A percentile compares a stretch with the other conserved stretches of the same genome.
These are phyloP conservation scores for Laticauda colubrina DNA, from an alignment of 2,113 vertebrate genomes.

Conservation along the genomic window DNA sequence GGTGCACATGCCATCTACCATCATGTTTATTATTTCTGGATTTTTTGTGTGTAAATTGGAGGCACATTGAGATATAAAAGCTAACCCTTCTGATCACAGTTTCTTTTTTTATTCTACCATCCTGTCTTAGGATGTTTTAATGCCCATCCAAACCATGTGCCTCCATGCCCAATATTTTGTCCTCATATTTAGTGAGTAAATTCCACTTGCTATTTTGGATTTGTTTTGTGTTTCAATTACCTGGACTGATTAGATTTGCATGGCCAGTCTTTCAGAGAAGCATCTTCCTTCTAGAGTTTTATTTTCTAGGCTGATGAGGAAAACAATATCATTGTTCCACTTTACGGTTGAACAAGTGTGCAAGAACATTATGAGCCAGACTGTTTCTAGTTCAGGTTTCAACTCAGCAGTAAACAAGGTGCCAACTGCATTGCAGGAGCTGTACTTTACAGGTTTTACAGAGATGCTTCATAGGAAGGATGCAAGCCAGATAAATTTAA, in stretches of 20 bases:
- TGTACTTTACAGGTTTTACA: background rate
- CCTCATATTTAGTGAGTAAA: background rate
- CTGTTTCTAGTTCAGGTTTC: background rate
- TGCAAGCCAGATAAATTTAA: background rate
- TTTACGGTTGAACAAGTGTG: background rate
- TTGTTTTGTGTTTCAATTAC: background rate
- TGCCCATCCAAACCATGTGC: background rate
- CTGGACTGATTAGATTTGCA: background rate
- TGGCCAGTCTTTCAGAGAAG: background rate
- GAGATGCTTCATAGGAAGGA: background rate
- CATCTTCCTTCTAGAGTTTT: background rate
- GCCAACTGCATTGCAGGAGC: background rate
- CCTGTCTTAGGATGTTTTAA: background rate
- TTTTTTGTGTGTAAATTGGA: background rate
- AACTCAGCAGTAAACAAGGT: background rate
- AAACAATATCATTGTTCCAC: background rate
- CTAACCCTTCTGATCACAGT: background rate
- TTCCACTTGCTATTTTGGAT: background rate
- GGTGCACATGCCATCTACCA: background rate
- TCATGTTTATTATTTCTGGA: background rate
- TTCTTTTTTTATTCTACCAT: background rate
- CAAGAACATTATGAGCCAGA: background rate
- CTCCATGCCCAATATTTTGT: background rate
- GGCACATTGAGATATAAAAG: background rate
- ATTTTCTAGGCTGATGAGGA: background rate